phyloP scores from a whole-genome alignment of 2,888 invertebrate genomes.

The Carpatolechia fugitivella region DNA sequence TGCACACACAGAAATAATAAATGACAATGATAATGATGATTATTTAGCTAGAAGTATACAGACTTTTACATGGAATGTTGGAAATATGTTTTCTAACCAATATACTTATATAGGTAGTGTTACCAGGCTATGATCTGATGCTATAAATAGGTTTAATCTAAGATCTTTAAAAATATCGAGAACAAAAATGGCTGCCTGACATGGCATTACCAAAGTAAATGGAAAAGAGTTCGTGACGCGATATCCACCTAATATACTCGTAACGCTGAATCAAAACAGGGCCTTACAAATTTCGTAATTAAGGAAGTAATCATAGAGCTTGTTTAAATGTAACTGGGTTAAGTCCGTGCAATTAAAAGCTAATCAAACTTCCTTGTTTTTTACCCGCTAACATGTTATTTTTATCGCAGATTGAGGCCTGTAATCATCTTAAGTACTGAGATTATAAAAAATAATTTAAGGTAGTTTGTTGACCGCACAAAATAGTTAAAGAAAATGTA shows the following conservation, averaged over 20 bases:
- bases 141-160: too few species aligned
- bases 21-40: too few species aligned
- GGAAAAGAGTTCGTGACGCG: not conserved
- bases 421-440: constrained; percentile 6
- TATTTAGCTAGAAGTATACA: too few species aligned
- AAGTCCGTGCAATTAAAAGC: constrained; percentile 15
- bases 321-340: constrained; percentile 17
- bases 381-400: not conserved
- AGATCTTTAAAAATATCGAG: too few species aligned
- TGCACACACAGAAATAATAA: too few species aligned
- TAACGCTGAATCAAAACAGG: not conserved
- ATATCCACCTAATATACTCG: not conserved
- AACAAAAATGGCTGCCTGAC: too few species aligned
- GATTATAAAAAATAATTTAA: not conserved
- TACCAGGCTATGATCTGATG: too few species aligned
- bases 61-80: too few species aligned
- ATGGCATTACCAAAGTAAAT: not conserved
- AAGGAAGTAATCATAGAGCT: constrained; percentile 9
- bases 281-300: constrained; percentile 2
- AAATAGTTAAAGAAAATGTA: not conserved
- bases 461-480: not conserved
- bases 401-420: constrained; percentile 13
- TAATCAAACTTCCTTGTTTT: constrained; percentile 14
- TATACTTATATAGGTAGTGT: too few species aligned
- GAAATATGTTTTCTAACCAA: too few species aligned